Evolutionary conservation across 2,888 invertebrate genomes (phyloP), one percentile per base, ranked within the genome.

Genomic region (Ochropleura plecta): DNA sequence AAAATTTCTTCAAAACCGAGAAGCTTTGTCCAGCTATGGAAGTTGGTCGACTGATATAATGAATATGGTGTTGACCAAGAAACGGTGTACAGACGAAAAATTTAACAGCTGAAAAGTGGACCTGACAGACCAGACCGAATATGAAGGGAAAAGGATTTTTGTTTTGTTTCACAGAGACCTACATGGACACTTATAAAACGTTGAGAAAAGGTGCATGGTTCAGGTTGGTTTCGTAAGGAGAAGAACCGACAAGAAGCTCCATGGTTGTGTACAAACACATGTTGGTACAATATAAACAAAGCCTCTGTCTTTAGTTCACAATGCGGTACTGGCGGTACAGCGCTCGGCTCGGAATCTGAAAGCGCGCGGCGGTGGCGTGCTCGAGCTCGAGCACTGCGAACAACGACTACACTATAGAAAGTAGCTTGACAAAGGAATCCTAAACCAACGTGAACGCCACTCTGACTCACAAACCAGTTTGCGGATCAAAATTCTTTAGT

Each of bases 341-440:
- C 30, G 30, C 30, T 30, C 65, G 30, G 57, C 59, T 80, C 59
- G 49, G n/a, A 48, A 70, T 63, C 66, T 40, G 65, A 66, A 69
- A 69, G 76, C 76, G 30, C 12, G 16, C 67, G 44, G 67, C 30
- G 48, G 30, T 7, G 20, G 49, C 12, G 78, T n/a, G 59, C 44
- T 46, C 16, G 59, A 73, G 1, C 65, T 51, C 67, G 20, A 16
- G 77, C 59, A 55, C 67, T 67, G 55, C 51, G 73, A 46, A 42
- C 63, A 18, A 63, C 40, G 20, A 18, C 78, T 74, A 18, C 51
- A 48, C 51, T 68, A 49, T 81, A 86, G 87, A 85, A 86, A 86
- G 86, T 78, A 84, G 72, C 49, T 65, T 70, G 83, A 86, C 83
- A 87, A 87, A 85, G 86, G 86, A 79, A 77, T 83, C 83, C 79